Conservation (phyloP, 2,888 invertebrate species). For the Theodoxus fluviatilis region DNA sequence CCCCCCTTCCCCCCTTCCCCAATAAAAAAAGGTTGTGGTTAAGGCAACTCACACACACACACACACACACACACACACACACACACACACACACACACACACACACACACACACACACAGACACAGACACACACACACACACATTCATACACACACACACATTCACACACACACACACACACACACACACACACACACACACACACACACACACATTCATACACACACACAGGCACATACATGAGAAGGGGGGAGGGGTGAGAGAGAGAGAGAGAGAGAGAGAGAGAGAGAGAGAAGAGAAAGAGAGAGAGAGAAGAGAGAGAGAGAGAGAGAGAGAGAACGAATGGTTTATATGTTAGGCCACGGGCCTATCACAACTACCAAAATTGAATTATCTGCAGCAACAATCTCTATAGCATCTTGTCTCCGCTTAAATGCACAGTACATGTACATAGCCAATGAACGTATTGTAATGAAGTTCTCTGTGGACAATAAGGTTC, state of each 20-base stretch:
- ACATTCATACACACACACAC: constrained; percentile 13
- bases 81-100: background rate
- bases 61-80: background rate
- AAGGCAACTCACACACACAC: constrained; percentile 7
- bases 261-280: too few relatives aligned
- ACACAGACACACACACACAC: constrained; percentile 8
- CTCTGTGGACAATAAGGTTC: too few relatives aligned
- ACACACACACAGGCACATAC: background rate
- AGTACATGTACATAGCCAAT: too few relatives aligned
- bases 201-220: constrained; percentile 13
- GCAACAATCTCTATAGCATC: too few relatives aligned
- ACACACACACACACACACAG: background rate
- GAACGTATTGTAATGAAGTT: too few relatives aligned
- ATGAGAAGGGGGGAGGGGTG: background rate
- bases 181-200: constrained; percentile 7
- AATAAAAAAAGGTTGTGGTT: too few relatives aligned
- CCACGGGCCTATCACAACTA: too few relatives aligned
- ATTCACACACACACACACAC: background rate
- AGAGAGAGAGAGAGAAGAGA: constrained; percentile 23
- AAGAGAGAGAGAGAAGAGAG: background rate
- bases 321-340: too few relatives aligned
- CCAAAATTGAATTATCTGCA: too few relatives aligned
- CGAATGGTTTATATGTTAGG: too few relatives aligned
- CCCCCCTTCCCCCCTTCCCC: too few relatives aligned
- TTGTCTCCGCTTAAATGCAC: too few relatives aligned